phyloP scores from a whole-genome alignment of 2,888 invertebrate species.

The Cosmia trapezina region DNA sequence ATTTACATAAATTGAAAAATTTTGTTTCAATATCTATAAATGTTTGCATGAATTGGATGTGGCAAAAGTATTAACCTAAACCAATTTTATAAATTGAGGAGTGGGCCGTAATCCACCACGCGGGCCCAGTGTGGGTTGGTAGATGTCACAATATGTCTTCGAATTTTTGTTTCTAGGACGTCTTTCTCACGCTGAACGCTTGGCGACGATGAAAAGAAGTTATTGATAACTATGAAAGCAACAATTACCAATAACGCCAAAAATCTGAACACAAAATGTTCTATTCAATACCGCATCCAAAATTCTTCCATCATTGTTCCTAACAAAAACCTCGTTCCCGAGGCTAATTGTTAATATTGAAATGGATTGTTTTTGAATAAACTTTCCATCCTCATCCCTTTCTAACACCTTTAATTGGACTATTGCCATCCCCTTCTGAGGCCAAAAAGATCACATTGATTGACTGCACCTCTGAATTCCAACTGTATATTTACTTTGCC shows the following conservation, averaged over 20 bases:
- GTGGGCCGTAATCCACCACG: not conserved
- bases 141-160: not conserved
- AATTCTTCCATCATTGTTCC: not conserved
- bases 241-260: too few species aligned
- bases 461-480: slow-evolving; percentile 68
- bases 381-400: slow-evolving; percentile 67
- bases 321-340: slow-evolving; percentile 68
- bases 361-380: slow-evolving; percentile 82
- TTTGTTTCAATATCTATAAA: slow-evolving; percentile 64
- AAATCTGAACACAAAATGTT: too few species aligned
- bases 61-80: slow-evolving; percentile 50
- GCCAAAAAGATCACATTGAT: slow-evolving; percentile 72
- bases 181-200: too few species aligned
- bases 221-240: too few species aligned
- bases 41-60: slow-evolving; percentile 51
- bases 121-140: not conserved
- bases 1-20: slow-evolving; percentile 81
- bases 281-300: slow-evolving; percentile 56
- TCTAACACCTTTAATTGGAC: slow-evolving; percentile 35
- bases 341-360: slow-evolving; percentile 82
- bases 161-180: too few species aligned
- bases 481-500: slow-evolving; percentile 72
- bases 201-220: too few species aligned
- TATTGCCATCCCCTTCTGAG: slow-evolving; percentile 40
- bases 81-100: too few species aligned